Percentiles rank a stretch among this genome's conserved stretches.
Evolutionary conservation across 2,113 vertebrate species (phyloP).

Genomic region (Nothobranchius kuhntae): DNA sequence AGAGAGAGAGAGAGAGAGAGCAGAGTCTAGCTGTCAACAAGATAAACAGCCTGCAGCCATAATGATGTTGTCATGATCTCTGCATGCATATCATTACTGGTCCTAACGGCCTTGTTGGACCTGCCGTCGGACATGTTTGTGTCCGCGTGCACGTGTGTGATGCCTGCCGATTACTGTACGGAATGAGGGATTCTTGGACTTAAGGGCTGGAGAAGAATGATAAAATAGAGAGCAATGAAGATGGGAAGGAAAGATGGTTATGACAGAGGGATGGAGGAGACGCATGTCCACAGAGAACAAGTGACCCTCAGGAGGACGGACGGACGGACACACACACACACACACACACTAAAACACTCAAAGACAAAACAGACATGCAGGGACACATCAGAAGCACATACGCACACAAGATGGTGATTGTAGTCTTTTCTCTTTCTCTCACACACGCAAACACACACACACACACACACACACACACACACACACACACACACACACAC

Average conservation of each 20-base stretch:
- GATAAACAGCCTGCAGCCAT: slow-evolving; percentile 69
- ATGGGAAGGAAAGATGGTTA: slow-evolving; percentile 18
- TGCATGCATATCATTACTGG: slow-evolving; percentile 73
- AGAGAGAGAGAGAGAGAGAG: no score
- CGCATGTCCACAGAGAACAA: slow-evolving; percentile 63
- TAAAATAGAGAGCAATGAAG: slow-evolving; percentile 17
- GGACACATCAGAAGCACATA: slow-evolving; percentile 29
- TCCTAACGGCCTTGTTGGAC: slow-evolving; percentile 54
- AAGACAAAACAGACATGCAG: slow-evolving; percentile 32
- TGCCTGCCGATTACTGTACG: slow-evolving; percentile 51
- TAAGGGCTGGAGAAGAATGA: slow-evolving; percentile 28
- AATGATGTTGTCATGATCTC: slow-evolving; percentile 78
- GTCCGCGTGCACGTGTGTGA: slow-evolving; percentile 11
- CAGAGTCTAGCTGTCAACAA: slow-evolving; percentile 69
- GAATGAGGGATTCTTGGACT: slow-evolving; percentile 26
- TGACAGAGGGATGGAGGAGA: slow-evolving; percentile 1
- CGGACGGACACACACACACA: slow-evolving; percentile 13
- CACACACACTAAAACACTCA: slow-evolving; percentile 30
- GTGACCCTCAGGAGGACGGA: slow-evolving; percentile 64
- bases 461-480: slow-evolving; percentile 6
- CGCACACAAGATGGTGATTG: slow-evolving; percentile 32
- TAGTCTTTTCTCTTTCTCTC: background rate
- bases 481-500: slow-evolving; percentile 27
- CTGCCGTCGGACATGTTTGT: slow-evolving; percentile 31
- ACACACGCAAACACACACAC: background rate